These are phyloP conservation scores for Plodia interpunctella DNA, from an alignment of 1,140 invertebrate genomes.

Conservation along the genomic window DNA sequence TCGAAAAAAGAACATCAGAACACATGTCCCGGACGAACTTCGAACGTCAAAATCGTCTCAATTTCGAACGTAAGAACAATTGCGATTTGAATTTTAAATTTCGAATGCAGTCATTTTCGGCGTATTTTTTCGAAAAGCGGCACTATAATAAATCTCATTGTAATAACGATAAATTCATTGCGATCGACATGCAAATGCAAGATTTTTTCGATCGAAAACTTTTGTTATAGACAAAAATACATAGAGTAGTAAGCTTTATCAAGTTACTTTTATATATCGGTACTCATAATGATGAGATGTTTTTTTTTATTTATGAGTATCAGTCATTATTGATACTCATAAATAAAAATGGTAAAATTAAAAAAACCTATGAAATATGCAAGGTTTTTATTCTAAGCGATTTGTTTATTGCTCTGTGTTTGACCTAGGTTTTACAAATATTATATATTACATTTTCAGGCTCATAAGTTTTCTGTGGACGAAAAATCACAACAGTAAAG, in stretches of 20 bases:
- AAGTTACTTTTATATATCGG: no score
- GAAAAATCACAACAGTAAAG: background rate
- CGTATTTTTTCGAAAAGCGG: conserved; percentile 60
- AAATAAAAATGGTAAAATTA: no score
- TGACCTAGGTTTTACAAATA: no score
- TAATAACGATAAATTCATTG: conserved; percentile 77
- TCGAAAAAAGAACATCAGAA: conserved; percentile 34
- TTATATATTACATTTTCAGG: no score
- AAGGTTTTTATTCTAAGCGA: no score
- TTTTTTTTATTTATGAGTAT: no score
- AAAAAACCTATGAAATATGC: no score
- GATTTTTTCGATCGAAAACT: conserved; percentile 62
- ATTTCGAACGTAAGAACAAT: conserved; percentile 68
- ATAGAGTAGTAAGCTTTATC: conserved; percentile 24
- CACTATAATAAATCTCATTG: conserved; percentile 63
- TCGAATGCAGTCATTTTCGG: conserved; percentile 58
- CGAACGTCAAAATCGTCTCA: conserved; percentile 71
- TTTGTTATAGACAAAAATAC: conserved; percentile 28
- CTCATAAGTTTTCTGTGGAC: no score
- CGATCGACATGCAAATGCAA: conserved; percentile 73
- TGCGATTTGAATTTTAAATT: conserved; percentile 72
- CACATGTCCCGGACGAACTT: conserved; percentile 46
- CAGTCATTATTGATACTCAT: no score
- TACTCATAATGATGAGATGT: no score
- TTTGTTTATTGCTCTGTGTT: no score